Evolutionary conservation across 2,797 vertebrate species (phyloP), one percentile per base, ranked within the genome.

Genomic region (Hybognathus amarus): DNA sequence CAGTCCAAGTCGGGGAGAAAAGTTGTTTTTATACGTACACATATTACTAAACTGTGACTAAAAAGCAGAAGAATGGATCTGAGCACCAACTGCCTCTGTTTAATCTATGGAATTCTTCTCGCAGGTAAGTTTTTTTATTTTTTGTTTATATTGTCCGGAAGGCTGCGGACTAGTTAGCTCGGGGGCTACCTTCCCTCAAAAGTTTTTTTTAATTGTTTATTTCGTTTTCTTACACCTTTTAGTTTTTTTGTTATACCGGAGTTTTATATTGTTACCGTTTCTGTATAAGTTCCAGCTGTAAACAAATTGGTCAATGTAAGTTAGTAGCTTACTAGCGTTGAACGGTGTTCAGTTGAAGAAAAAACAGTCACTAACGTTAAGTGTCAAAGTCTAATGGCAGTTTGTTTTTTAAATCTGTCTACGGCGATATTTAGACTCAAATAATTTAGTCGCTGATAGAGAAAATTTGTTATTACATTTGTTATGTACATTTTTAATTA

Each of bases 101-200:
- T 87, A 15, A 2, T 90, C 0, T 69, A 93, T 36, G 7, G 93
- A 36, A 83, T 83, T 85, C 56, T 94, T 1, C 47, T 89, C 7
- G 67, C 92, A 88, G 93, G 94, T 95, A 89, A 93, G 94, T 93
- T 93, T 86, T 20, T 92, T 85, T 17, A 71, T 69, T 36, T 36
- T 6, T 27, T n/a, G 85, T 78, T 91, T 88, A 86, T 79, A 59
- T 50, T 61, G 22, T 20, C 8, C 13, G 1, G 18, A 36, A 6
- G 66, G 54, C 63, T 67, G 47, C 33, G n/a, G 24, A 54, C 15
- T 59, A 47, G 45, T 47, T 47, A 59, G 64, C 82, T 61, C 40
- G 6, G 11, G 8, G 5, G 74, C 63, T 83, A 61, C 27, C 17
- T 27, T 54, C 6, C 54, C 20, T 61, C 15, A 63, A 63, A 70